A percentile compares a stretch with the other conserved stretches of the same genome.
Conservation (phyloP, 1,140 invertebrate genomes). For the Elysia chlorotica region DNA sequence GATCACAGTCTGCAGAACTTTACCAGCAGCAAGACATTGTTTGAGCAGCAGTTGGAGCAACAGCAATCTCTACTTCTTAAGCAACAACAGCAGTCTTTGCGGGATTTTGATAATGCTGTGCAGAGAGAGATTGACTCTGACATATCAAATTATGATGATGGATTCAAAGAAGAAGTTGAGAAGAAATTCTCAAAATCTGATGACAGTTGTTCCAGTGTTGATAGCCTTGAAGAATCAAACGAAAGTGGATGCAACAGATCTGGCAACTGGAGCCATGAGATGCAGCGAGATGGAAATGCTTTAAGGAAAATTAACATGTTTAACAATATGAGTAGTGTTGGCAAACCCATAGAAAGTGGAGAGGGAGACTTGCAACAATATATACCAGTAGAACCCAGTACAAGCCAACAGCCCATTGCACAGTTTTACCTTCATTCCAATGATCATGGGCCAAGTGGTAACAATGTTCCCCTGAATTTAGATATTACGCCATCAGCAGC, state of each 20-base stretch:
- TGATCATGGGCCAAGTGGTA: too few species aligned
- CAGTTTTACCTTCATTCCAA: too few species aligned
- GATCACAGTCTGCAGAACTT: conserved; percentile 44
- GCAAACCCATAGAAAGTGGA: too few species aligned
- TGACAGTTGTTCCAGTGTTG: conserved; percentile 46
- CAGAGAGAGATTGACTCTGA: conserved; percentile 36
- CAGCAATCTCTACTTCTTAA: conserved; percentile 44
- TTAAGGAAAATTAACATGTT: neutral
- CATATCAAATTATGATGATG: conserved; percentile 13
- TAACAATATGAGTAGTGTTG: neutral
- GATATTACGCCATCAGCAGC: too few species aligned
- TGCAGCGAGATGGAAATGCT: neutral
- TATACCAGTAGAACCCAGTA: too few species aligned
- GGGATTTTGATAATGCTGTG: conserved; percentile 45
- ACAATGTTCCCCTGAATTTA: too few species aligned
- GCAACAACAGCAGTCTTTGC: conserved; percentile 44
- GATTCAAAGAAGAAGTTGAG: too few species aligned
- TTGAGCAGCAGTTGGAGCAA: conserved; percentile 54
- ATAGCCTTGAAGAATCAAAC: conserved; percentile 39
- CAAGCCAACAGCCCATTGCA: too few species aligned
- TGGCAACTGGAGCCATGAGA: neutral
- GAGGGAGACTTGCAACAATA: too few species aligned
- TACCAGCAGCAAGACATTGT: conserved; percentile 43
- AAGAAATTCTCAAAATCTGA: neutral
- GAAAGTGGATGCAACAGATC: neutral